Base-by-base conservation (phyloP, 2,888 invertebrate species). In the Caradrina clavipalpis region DNA sequence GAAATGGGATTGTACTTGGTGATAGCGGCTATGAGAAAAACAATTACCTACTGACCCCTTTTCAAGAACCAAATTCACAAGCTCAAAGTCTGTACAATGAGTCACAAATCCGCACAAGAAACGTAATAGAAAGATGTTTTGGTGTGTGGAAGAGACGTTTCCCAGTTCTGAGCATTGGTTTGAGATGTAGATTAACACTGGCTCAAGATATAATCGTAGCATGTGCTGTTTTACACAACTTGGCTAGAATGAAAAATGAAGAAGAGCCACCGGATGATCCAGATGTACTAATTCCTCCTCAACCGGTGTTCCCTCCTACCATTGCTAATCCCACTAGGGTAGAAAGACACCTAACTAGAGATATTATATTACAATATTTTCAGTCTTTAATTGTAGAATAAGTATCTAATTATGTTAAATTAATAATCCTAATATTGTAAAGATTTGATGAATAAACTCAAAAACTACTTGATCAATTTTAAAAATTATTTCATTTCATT, bases 11-110 rank as follows among this genome's bases (percentile, higher is more conserved):
- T 45, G 11, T 58, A 31, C 31, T 31, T 31, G 31, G 31, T 6
- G 31, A 31, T 31, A 31, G 31, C 31, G 6, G 6, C 31, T 31
- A 31, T 5, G 31, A 31, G 31, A 31, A 31, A 31, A 49, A 3
- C 1, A 49, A 19, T 15, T 59, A 35, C 22, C 15, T 58, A 58
- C 10, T 58, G 45, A 58, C 45, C 1, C 57, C 45, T 45, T 58
- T 58, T 45, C 45, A 45, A 22, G 21, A 45, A 10, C 57, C 47
- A 1, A 31, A 47, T 26, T 6, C n/a, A n/a, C 47, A 1, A 47
- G 2, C 58, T 47, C 26, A 53, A 13, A 58, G 45, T 58, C 1
- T 47, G 7, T 57, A 57, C 65, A 11, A 39, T 68, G n/a, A 60
- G 21, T 57, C 56, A 22, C 21, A 57, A 21, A 58, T 49, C 4